Conservation (phyloP, 2,797 vertebrate species). For the Thripadectes ignobilis region DNA sequence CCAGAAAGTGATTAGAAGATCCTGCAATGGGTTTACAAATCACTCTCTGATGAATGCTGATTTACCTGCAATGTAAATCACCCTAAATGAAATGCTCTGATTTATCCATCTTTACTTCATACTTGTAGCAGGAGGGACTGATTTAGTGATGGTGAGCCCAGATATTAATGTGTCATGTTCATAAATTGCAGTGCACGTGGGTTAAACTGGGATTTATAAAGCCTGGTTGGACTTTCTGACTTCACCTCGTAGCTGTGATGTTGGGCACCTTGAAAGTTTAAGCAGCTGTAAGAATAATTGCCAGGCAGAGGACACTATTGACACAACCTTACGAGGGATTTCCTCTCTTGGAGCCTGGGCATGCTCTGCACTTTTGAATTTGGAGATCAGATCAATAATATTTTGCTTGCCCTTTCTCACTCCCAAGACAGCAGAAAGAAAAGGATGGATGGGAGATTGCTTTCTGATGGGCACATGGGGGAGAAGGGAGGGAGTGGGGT, state of each 20-base stretch:
- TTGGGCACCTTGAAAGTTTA: not conserved
- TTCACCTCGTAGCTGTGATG: not conserved
- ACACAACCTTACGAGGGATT: not conserved
- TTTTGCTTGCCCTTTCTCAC: not conserved
- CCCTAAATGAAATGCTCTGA: conserved; percentile 4
- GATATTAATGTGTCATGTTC: not conserved
- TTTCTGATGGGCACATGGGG: not conserved
- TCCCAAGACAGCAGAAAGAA: not conserved
- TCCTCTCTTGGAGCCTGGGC: not conserved
- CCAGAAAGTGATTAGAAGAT: conserved; percentile 1
- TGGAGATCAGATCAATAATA: not conserved
- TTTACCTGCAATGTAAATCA: conserved; percentile 39
- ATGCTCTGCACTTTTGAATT: not conserved
- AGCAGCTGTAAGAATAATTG: not conserved
- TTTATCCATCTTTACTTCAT: conserved; percentile 25
- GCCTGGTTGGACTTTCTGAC: not conserved
- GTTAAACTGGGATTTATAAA: not conserved
- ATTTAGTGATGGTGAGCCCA: conserved; percentile 30
- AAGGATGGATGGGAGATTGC: not conserved
- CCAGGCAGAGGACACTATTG: not conserved
- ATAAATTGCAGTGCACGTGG: not conserved
- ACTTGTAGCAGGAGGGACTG: not conserved
- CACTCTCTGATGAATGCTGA: not conserved
- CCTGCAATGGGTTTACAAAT: not conserved
- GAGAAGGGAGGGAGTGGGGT: not conserved